These are phyloP conservation scores for Drosophila watanabei DNA, from an alignment of 1,140 invertebrate species.

Conservation along the genomic window DNA sequence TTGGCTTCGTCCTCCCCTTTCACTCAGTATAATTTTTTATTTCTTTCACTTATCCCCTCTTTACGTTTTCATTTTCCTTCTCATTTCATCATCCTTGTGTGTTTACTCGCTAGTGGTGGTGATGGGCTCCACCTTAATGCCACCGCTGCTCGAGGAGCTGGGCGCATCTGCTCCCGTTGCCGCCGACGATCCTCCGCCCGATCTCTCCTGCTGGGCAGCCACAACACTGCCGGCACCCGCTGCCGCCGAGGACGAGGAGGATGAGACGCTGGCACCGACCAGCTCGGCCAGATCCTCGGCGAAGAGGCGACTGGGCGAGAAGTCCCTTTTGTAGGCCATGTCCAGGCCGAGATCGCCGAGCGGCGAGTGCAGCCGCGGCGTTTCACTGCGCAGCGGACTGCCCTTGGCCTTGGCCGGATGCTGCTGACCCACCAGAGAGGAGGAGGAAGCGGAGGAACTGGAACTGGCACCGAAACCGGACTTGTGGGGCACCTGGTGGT, in stretches of 20 bases:
- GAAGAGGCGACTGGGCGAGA: constrained; percentile 89
- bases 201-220: constrained; percentile 4
- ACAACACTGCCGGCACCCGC: background rate
- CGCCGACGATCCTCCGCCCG: constrained; percentile 12
- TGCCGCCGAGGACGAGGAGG: constrained; percentile 52
- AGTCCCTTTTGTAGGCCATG: constrained; percentile 89
- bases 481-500: constrained; percentile 58
- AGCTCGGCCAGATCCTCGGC: constrained; percentile 87
- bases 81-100: constrained; percentile 14
- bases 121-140: constrained; percentile 87
- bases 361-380: constrained; percentile 86
- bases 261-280: constrained; percentile 62
- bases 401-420: constrained; percentile 77
- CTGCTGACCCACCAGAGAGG: constrained; percentile 21
- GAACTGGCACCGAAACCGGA: constrained; percentile 75
- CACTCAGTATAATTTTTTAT: constrained; percentile 11
- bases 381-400: constrained; percentile 87
- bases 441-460: constrained; percentile 51
- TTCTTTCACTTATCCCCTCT: constrained; percentile 17
- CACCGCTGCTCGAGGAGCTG: constrained; percentile 30
- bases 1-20: constrained; percentile 7
- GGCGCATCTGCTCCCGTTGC: constrained; percentile 19
- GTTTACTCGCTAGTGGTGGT: constrained; percentile 85
- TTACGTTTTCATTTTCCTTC: constrained; percentile 3
- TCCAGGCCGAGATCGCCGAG: constrained; percentile 88